Evolutionary conservation across 2,888 invertebrate genomes (phyloP), one percentile per base, ranked within the genome.

Genomic region (Drosophila tripunctata): DNA sequence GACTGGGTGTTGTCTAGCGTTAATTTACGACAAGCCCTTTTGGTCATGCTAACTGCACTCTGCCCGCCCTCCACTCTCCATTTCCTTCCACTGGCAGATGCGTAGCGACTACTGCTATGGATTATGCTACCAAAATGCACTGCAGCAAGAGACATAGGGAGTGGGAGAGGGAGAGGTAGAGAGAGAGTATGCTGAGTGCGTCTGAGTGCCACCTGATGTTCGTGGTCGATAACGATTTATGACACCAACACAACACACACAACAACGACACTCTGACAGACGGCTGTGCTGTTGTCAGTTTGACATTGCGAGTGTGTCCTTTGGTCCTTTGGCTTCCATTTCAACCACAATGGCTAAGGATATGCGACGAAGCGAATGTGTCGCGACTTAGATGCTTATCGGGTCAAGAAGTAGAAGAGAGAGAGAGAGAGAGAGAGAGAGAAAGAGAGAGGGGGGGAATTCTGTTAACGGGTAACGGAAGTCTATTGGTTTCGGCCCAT

Each of bases 181-280:
- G 19, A 4, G 12, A 17, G n/a, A 3, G 15, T 27, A 50, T 66
- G 61, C 75, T 72, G 72, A 78, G 73, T 75, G 76, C 78, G 78
- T 69, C 75, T 70, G 86, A 87, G 88, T 86, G 74, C 75, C 89
- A 88, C 89, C 88, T 89, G 88, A 88, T 88, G 88, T 86, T 84
- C 76, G 84, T 82, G 88, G 78, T 75, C 87, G 88, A 88, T 88
- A 88, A 86, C 88, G 84, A 89, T 88, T 88, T 89, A 83, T 85
- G 88, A 78, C 78, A 83, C 86, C 87, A 70, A 67, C 61, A 67
- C 57, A 58, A 22, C 65, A 36, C 57, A 67, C n/a, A 50, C 56
- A 63, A 41, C 62, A 45, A 19, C 52, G 19, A 62, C 47, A 55
- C 54, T 43, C 67, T 76, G 67, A 78, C 82, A 84, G 76, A 71